Base-by-base conservation (phyloP, 2,888 invertebrate species). In the Chalcis sispes region DNA sequence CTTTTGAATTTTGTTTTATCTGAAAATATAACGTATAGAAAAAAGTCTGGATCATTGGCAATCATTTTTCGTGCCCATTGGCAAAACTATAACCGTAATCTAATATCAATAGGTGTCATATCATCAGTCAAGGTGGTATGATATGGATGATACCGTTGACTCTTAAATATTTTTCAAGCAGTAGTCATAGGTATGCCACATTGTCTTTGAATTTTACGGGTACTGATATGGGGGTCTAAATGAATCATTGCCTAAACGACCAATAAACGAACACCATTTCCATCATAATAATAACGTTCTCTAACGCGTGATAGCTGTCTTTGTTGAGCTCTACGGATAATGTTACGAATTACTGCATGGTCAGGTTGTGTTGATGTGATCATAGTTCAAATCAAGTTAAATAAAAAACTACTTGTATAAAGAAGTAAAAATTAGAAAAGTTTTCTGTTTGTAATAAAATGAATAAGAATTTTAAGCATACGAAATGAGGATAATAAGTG, bases 131-230 rank as follows among this genome's bases (percentile, higher is more conserved):
- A 27, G 23, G 75, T 62, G 29, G 78, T 69, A 40, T 75, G 69
- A 59, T 80, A 79, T 32, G 75, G 69, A 42, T 77, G 77, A 69
- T 65, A 67, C n/a, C 46, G 56, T 50, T 50, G 32, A 25, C 10
- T 48, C 4, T 15, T 27, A 40, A 75, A 27, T 59, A 75, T 75
- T 69, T 48, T 62, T 18, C 46, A 20, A 29, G 62, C 56, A 25
- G 40, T 70, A 27, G 46, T 23, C 23, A 36, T 52, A 18, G 66
- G 46, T 20, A 48, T 32, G 20, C 48, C 54, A 56, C 50, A 40
- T 66, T 66, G 36, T 42, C 48, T 36, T 46, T 46, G 42, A 46
- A 72, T 66, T 54, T 72, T 54, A 52, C 65, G 65, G 36, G 25
- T 54, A 27, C 29, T 65, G 46, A 66, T 4, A 10, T 36, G 36